Conservation (phyloP, 2,888 invertebrate genomes). For the Micoletzkya japonica region DNA sequence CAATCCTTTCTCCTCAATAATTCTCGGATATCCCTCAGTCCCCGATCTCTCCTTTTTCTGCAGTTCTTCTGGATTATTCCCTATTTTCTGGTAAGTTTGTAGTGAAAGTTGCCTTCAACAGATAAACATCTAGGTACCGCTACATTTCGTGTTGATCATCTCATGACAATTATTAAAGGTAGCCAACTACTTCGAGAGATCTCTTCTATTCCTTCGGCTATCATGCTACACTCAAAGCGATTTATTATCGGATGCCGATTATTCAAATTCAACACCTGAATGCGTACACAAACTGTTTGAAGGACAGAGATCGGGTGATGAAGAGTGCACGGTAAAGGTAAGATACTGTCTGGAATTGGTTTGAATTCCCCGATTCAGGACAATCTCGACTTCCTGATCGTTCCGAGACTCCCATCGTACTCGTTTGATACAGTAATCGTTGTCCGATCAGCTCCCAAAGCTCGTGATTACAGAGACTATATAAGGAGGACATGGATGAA, state of each 20-base stretch:
- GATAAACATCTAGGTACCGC: too few species aligned
- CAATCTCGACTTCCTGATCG: constrained; percentile 11
- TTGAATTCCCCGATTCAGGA: neutral
- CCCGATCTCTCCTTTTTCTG: constrained; percentile 43
- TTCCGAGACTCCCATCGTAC: constrained; percentile 26
- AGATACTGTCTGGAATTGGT: neutral
- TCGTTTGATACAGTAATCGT: constrained; percentile 40
- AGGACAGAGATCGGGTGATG: neutral
- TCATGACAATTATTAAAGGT: constrained; percentile 46
- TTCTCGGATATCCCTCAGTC: constrained; percentile 35
- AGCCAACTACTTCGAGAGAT: constrained; percentile 60
- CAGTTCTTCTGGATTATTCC: constrained; percentile 60
- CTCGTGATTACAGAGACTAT: constrained; percentile 51
- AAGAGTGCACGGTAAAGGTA: constrained; percentile 18
- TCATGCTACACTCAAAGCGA: constrained; percentile 62
- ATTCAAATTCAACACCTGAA: neutral
- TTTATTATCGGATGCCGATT: constrained; percentile 37
- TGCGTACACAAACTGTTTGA: constrained; percentile 20
- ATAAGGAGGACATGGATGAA: constrained; percentile 59
- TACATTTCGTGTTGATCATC: too few species aligned
- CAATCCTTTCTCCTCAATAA: neutral
- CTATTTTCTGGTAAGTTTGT: constrained; percentile 53
- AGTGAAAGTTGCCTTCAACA: too few species aligned
- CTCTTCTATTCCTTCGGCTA: constrained; percentile 56
- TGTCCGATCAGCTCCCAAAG: constrained; percentile 50